Conservation (phyloP, 2,888 invertebrate species). For the Nomada fucata region DNA sequence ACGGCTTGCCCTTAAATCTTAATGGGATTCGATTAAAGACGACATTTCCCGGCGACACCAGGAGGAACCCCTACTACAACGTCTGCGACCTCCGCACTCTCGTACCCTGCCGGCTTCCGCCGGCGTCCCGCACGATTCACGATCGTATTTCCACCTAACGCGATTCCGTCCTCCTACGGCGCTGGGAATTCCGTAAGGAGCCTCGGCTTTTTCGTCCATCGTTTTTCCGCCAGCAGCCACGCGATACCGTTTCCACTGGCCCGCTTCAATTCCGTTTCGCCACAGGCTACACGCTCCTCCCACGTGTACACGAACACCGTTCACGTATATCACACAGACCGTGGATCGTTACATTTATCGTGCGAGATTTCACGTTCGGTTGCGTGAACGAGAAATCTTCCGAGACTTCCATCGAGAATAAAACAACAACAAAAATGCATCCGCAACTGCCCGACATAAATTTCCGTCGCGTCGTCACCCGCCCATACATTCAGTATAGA, state of each 20-base stretch:
- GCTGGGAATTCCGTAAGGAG: conserved; percentile 57
- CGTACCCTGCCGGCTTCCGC: conserved; percentile 47
- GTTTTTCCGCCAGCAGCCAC: conserved; percentile 48
- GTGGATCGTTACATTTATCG: conserved; percentile 1
- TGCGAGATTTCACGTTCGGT: no score
- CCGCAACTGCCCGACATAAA: background rate
- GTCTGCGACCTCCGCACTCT: conserved; percentile 60
- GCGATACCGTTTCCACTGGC: conserved; percentile 47
- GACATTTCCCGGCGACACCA: conserved; percentile 74
- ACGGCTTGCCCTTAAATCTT: conserved; percentile 77
- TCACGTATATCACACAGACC: background rate
- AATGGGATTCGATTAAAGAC: conserved; percentile 79
- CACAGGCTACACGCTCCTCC: conserved; percentile 4
- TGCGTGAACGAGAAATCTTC: no score
- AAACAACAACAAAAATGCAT: background rate
- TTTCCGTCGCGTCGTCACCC: background rate
- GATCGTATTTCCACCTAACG: conserved; percentile 71
- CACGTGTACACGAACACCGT: conserved; percentile 1
- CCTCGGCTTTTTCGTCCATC: conserved; percentile 30
- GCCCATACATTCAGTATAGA: background rate
- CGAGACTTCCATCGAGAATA: no score
- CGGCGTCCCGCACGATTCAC: conserved; percentile 46
- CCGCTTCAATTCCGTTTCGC: conserved; percentile 59
- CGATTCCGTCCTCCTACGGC: conserved; percentile 58
- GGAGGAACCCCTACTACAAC: conserved; percentile 67